Percentiles rank a stretch among this genome's conserved stretches.
phyloP scores from a whole-genome alignment of 2,113 vertebrate species.

The Formicarius rufipectus region DNA sequence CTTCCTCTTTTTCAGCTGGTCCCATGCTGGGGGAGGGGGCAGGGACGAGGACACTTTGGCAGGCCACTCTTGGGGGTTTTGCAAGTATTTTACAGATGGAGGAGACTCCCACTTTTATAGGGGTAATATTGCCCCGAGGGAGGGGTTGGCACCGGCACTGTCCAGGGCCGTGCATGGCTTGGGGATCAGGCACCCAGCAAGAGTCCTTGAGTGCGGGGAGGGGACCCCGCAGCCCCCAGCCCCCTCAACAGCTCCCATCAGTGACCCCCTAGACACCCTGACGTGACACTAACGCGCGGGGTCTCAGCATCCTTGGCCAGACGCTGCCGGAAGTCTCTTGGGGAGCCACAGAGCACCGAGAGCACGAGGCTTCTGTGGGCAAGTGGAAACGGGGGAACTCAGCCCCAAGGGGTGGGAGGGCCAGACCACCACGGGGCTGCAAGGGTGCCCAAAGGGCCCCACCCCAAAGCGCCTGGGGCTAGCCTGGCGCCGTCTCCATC shows the following conservation, averaged over 20 bases:
- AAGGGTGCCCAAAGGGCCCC: no score
- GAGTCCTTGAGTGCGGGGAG: fast-evolving
- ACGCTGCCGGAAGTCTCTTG: background rate
- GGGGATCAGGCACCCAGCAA: fast-evolving
- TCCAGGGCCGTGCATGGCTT: fast-evolving
- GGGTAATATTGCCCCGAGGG: background rate
- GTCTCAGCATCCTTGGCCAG: background rate
- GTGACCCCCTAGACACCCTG: background rate
- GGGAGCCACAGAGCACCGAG: fast-evolving
- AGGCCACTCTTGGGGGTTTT: background rate
- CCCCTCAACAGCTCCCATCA: no score
- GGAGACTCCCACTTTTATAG: background rate
- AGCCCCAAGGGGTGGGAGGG: background rate
- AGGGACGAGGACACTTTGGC: background rate
- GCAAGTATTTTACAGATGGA: fast-evolving
- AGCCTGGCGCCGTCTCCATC: no score
- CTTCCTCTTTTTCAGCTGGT: constrained; percentile 18
- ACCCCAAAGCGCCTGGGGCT: no score
- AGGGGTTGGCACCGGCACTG: fast-evolving
- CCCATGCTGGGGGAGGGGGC: background rate
- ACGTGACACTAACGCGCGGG: background rate
- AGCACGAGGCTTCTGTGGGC: background rate
- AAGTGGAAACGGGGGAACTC: background rate
- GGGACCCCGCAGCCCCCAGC: background rate
- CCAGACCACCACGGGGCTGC: background rate